Percentiles rank a stretch among this genome's conserved stretches.
These are phyloP conservation scores for Sphaerodactylus townsendi DNA, from an alignment of 2,113 vertebrate genomes.

Conservation along the genomic window DNA sequence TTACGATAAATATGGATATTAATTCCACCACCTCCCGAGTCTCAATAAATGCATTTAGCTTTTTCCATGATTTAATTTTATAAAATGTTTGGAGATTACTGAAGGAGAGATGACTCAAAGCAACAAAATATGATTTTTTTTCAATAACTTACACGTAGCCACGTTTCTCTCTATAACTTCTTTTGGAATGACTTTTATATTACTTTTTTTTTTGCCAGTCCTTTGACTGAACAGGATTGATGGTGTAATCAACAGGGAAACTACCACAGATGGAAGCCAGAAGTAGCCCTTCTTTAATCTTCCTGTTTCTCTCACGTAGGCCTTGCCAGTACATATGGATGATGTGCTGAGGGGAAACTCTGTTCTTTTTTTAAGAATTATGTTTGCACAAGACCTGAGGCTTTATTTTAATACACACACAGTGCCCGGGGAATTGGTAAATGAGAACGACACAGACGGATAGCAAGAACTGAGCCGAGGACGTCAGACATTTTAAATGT, in stretches of 20 bases:
- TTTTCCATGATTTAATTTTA: conserved; percentile 39
- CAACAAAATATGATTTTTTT: not conserved
- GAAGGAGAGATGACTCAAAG: not conserved
- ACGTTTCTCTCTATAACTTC: accelerated
- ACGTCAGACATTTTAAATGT: not conserved
- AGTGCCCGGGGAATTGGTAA: not conserved
- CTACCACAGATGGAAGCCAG: not conserved
- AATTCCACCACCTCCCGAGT: not conserved
- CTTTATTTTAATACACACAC: not conserved
- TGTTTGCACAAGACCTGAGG: not conserved
- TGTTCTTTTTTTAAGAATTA: not conserved
- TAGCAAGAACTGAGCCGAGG: not conserved
- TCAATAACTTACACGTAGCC: not conserved
- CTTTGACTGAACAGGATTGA: not conserved
- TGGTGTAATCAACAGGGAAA: not conserved
- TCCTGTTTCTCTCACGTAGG: not conserved
- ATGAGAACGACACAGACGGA: not conserved
- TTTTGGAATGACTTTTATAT: not conserved
- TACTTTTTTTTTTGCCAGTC: accelerated
- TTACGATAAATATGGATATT: not conserved
- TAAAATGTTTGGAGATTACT: conserved; percentile 6
- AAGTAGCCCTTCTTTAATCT: not conserved
- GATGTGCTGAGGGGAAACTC: not conserved
- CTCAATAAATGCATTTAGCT: conserved; percentile 5
- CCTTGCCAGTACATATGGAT: accelerated